Evolutionary conservation across 2,888 invertebrate genomes (phyloP).

Genomic region (Hyles lineata): DNA sequence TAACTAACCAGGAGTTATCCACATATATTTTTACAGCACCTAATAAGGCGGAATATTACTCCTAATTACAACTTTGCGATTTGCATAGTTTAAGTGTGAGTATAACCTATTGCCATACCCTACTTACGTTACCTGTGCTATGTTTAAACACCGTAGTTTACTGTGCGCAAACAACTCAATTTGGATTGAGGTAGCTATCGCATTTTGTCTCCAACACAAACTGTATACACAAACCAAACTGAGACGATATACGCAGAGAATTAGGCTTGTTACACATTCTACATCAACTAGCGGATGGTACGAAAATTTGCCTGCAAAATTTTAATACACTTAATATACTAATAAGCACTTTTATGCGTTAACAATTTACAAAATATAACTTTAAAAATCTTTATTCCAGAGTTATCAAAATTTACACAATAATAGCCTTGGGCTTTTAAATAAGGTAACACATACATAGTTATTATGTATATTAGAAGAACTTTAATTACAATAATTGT

Average conservation of each 20-base stretch:
- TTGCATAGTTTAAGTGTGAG: neutral
- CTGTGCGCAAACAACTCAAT: slow-evolving; percentile 22
- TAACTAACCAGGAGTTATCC: too few species aligned
- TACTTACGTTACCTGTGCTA: slow-evolving; percentile 19
- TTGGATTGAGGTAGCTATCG: slow-evolving; percentile 16
- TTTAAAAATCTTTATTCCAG: too few species aligned
- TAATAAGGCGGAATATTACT: neutral
- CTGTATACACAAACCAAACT: neutral
- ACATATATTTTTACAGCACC: neutral
- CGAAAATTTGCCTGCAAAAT: too few species aligned
- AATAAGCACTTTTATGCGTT: neutral
- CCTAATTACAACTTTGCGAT: slow-evolving; percentile 22
- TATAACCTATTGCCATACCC: slow-evolving; percentile 14
- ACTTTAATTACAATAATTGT: too few species aligned
- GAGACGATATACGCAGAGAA: neutral
- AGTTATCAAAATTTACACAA: too few species aligned
- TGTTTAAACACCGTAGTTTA: slow-evolving; percentile 24
- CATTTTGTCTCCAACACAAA: slow-evolving; percentile 12
- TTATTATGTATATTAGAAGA: too few species aligned
- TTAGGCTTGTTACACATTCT: neutral
- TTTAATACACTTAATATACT: neutral
- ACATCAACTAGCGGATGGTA: neutral
- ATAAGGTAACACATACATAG: too few species aligned
- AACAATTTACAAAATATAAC: too few species aligned
- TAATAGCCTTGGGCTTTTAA: too few species aligned